A percentile compares a stretch with the other conserved stretches of the same genome.
phyloP scores from a whole-genome alignment of 1,140 invertebrate genomes.

The Pararge aegeria region DNA sequence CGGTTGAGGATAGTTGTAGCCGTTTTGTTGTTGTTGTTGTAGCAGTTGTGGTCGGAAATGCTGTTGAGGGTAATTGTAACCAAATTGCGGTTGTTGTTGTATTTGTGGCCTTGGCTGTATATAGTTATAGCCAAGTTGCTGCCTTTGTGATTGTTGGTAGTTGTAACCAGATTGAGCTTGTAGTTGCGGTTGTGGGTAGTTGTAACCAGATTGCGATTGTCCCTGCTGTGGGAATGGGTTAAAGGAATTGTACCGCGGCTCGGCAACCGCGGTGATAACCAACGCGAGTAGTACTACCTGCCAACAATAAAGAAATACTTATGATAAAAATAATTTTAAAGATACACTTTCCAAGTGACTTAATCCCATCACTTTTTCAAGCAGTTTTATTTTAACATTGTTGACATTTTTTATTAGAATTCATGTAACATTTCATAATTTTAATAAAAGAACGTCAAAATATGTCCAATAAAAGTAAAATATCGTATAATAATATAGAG shows the following conservation, averaged over 20 bases:
- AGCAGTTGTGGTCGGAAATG: not conserved
- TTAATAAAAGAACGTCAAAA: too few relatives aligned
- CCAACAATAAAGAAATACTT: constrained; percentile 26
- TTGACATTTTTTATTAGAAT: too few relatives aligned
- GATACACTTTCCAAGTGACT: too few relatives aligned
- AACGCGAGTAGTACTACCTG: not conserved
- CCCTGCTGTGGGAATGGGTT: not conserved
- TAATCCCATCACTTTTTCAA: too few relatives aligned
- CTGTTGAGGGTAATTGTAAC: constrained; percentile 8
- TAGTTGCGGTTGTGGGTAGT: constrained; percentile 3
- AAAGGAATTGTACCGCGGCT: not conserved
- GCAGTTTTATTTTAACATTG: too few relatives aligned
- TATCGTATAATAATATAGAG: too few relatives aligned
- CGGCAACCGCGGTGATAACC: not conserved
- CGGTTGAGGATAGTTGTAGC: constrained; percentile 10
- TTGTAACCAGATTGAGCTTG: constrained; percentile 6
- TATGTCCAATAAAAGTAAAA: too few relatives aligned
- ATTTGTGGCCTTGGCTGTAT: not conserved
- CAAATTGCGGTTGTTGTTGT: not conserved
- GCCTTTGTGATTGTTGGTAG: constrained; percentile 4
- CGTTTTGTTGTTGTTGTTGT: not conserved
- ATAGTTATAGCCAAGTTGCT: too few relatives aligned
- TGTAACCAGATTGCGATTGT: not conserved
- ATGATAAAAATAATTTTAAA: too few relatives aligned
- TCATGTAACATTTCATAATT: too few relatives aligned